Base-by-base conservation (phyloP, 2,888 invertebrate genomes). In the Myathropa florea region DNA sequence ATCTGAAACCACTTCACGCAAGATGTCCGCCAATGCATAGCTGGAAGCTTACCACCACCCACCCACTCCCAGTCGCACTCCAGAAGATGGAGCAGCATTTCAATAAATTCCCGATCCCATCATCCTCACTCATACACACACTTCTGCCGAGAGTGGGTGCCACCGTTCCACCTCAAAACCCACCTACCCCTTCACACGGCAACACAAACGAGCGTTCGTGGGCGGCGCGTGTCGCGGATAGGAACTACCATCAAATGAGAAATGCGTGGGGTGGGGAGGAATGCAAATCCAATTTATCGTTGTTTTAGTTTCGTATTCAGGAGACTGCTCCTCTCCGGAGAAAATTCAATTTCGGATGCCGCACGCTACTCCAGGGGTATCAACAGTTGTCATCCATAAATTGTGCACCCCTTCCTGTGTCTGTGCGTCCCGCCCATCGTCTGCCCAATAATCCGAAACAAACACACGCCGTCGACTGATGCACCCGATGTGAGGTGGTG, bases 361-460 rank as follows among this genome's bases (percentile, higher is more conserved):
- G 67, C 84, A 72, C 73, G 78, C 78, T 75, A 75, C 60, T 46
- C 63, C 68, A 78, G 39, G 73, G 71, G 73, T 79, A 86, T 78
- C 83, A 83, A 83, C 86, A 86, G 83, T 86, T 86, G 86, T 86
- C 75, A 70, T 70, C 78, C 83, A 86, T 86, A 86, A 86, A 86
- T 86, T 61, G 46, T 46, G 59, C 39, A 78, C 61, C 86, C 71
- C 75, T 67, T 83, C 39, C 21, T 36, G 53, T 63, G 23, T 4
- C 73, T 46, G 33, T 61, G 28, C 24, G 12, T 18, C 26, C 46
- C 9, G 14, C 26, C 26, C 71, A 59, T 12, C 61, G 26, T 68
- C 28, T 67, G 81, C 73, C 63, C 77, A 60, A 77, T 77, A 76
- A 81, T 81, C 76, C 71, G 60, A 73, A 76, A 71, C 71, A 64